Evolutionary conservation across 2,113 vertebrate genomes (phyloP).

Genomic region (Aldabrachelys gigantea): DNA sequence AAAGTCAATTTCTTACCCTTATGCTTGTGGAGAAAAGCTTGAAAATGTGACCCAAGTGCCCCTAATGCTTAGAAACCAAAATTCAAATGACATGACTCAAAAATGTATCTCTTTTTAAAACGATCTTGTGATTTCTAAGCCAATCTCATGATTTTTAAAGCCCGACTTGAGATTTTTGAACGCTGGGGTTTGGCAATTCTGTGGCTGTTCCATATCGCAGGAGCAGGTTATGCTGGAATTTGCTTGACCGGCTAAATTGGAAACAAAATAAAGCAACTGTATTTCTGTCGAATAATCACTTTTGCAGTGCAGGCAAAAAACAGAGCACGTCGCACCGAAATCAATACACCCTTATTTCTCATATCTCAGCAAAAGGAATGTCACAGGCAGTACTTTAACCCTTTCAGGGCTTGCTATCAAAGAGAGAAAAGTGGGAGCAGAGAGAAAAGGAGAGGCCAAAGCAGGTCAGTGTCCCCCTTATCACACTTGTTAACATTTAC

Average conservation of each 20-base stretch:
- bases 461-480: not conserved
- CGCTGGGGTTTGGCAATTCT: constrained; percentile 31
- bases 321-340: constrained; percentile 39
- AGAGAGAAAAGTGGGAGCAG: not conserved
- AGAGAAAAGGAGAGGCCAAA: not conserved
- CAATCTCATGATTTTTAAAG: not conserved
- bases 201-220: constrained; percentile 4
- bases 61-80: not conserved
- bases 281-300: constrained; percentile 71
- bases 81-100: not conserved
- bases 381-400: constrained; percentile 42
- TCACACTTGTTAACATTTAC: not conserved
- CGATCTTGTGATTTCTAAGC: rapidly evolving
- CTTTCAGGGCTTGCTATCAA: not conserved
- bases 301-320: constrained; percentile 59
- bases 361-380: constrained; percentile 63
- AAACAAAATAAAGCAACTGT: constrained; percentile 66
- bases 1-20: not conserved
- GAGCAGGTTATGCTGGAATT: constrained; percentile 45
- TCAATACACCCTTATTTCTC: constrained; percentile 57
- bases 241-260: constrained; percentile 67
- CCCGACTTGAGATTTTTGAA: not conserved
- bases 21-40: not conserved
- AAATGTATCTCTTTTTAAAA: not conserved
- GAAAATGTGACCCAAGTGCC: not conserved